These are phyloP conservation scores for Bambusicola thoracicus DNA, from an alignment of 2,113 vertebrate genomes.

Conservation along the genomic window DNA sequence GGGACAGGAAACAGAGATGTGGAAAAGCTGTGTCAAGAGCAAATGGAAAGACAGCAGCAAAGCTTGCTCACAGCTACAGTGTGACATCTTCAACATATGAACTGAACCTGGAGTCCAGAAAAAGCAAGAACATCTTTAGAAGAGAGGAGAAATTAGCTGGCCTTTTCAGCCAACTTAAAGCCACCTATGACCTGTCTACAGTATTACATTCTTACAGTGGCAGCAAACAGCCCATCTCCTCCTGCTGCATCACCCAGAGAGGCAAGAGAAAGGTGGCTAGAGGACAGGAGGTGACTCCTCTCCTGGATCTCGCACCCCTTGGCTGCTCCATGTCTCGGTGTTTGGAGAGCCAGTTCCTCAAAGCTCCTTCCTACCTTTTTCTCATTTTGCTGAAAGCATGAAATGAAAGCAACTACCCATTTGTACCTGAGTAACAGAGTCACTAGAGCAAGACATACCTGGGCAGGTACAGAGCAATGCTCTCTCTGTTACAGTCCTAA, in stretches of 20 bases:
- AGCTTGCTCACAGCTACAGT: rapidly evolving
- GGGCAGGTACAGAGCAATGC: background rate
- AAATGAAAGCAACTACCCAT: rapidly evolving
- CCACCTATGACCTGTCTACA: background rate
- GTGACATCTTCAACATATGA: background rate
- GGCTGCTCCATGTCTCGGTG: background rate
- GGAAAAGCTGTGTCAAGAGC: background rate
- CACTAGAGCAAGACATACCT: rapidly evolving
- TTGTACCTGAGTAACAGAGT: background rate
- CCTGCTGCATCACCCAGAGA: background rate
- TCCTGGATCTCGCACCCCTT: background rate
- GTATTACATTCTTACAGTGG: background rate
- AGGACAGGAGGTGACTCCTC: background rate
- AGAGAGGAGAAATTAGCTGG: background rate
- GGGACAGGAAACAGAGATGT: background rate
- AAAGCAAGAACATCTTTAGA: background rate
- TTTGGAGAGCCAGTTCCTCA: background rate
- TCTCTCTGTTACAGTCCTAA: rapidly evolving
- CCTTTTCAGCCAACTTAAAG: background rate
- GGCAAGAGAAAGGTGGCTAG: no score
- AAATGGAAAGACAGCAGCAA: background rate
- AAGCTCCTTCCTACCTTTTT: background rate
- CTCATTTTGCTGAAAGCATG: background rate
- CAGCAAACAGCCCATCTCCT: background rate
- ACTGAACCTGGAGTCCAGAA: background rate